These are phyloP conservation scores for Scaptomyza tumidula DNA, from an alignment of 2,888 invertebrate genomes.

Conservation along the genomic window DNA sequence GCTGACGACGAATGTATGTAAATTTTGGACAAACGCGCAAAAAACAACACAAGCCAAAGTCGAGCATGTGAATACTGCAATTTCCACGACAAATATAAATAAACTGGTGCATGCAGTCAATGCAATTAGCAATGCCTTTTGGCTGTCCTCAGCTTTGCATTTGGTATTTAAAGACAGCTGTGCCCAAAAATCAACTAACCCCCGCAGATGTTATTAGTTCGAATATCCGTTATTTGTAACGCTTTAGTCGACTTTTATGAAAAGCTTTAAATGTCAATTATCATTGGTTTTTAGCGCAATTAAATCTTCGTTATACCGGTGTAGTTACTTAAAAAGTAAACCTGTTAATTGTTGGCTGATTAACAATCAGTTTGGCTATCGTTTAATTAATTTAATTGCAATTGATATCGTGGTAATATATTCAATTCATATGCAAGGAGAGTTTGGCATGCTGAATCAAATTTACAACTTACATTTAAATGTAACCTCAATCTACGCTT, in stretches of 20 bases:
- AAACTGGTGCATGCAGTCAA: slow-evolving; percentile 52
- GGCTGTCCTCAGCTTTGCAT: slow-evolving; percentile 26
- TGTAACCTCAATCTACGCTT: slow-evolving; percentile 39
- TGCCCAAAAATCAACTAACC: slow-evolving; percentile 50
- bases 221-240: slow-evolving; percentile 21
- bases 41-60: slow-evolving; percentile 33
- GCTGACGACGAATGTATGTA: slow-evolving; percentile 55
- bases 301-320: slow-evolving; percentile 50
- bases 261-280: slow-evolving; percentile 77
- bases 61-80: slow-evolving; percentile 66
- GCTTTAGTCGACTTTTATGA: slow-evolving; percentile 40
- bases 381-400: slow-evolving; percentile 33
- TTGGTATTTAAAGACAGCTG: slow-evolving; percentile 60
- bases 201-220: slow-evolving; percentile 51
- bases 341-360: slow-evolving; percentile 42
- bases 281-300: slow-evolving; percentile 53
- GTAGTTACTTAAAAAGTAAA: slow-evolving; percentile 36
- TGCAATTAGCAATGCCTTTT: slow-evolving; percentile 65
- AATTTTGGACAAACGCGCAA: slow-evolving; percentile 43
- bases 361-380: slow-evolving; percentile 31
- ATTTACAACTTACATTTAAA: slow-evolving; percentile 46
- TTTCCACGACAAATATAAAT: slow-evolving; percentile 45
- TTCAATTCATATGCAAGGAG: slow-evolving; percentile 6
- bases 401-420: slow-evolving; percentile 14
- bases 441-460: not conserved